Conservation (phyloP, 1,140 invertebrate genomes). For the Stegodyphus dumicola region DNA sequence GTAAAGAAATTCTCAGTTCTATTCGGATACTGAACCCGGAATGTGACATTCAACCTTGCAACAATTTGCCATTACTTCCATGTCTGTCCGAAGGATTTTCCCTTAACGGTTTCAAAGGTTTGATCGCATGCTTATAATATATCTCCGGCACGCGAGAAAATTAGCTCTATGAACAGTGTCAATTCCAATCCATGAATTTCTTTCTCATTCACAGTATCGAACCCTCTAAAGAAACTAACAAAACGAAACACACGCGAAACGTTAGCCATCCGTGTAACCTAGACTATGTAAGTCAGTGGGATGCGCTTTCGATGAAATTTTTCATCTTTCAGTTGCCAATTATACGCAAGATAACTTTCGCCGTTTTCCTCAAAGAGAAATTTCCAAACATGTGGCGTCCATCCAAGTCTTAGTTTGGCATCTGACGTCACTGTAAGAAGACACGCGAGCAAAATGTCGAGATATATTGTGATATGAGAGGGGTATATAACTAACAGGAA, state of each 20-base stretch:
- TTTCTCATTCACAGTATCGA: background rate
- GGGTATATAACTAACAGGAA: too few relatives aligned
- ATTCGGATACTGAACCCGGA: conserved; percentile 33
- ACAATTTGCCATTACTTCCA: too few relatives aligned
- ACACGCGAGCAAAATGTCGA: too few relatives aligned
- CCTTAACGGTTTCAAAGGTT: background rate
- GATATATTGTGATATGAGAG: too few relatives aligned
- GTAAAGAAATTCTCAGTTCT: too few relatives aligned
- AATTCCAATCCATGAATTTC: background rate
- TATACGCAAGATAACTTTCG: background rate
- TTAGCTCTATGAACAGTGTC: background rate
- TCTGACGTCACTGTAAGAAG: too few relatives aligned
- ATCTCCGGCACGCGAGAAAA: background rate
- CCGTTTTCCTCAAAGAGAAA: background rate
- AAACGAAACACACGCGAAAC: conserved; percentile 23
- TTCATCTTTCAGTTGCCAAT: background rate
- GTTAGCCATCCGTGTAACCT: conserved; percentile 22
- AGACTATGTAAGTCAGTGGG: background rate
- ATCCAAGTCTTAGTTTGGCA: too few relatives aligned
- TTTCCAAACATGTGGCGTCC: too few relatives aligned
- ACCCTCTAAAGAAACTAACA: background rate
- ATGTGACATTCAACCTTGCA: background rate
- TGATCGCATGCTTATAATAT: background rate
- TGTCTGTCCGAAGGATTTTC: too few relatives aligned
- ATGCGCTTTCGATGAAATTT: background rate